Evolutionary conservation across 2,888 invertebrate genomes (phyloP).

Genomic region (Erebia palarica): DNA sequence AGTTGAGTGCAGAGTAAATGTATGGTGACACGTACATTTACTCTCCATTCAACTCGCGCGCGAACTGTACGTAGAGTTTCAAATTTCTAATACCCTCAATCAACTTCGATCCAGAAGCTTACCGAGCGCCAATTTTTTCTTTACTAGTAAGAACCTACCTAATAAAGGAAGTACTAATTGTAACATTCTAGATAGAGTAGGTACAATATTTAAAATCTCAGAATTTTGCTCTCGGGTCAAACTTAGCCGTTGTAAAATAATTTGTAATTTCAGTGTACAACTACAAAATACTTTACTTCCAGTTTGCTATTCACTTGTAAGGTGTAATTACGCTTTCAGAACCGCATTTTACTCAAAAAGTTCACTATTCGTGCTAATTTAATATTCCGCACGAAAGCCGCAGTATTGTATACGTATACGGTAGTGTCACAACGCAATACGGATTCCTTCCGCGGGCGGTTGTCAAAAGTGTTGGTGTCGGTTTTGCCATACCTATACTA

Average conservation of each 20-base stretch:
- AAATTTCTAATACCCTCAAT: no score
- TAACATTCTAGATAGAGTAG: no score
- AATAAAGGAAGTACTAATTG: no score
- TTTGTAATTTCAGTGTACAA: slow-evolving; percentile 13
- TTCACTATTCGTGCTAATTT: slow-evolving; percentile 16
- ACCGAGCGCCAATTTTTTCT: no score
- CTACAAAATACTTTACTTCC: background rate
- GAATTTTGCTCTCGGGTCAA: background rate
- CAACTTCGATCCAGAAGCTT: no score
- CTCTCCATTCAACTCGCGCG: no score
- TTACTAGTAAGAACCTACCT: no score
- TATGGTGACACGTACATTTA: no score
- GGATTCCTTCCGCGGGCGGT: background rate
- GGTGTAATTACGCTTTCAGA: slow-evolving; percentile 17
- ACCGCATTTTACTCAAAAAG: background rate
- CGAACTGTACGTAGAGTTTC: no score
- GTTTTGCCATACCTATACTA: no score
- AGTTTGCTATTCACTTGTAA: slow-evolving; percentile 8
- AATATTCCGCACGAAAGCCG: slow-evolving; percentile 1
- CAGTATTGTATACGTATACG: background rate
- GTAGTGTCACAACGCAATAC: slow-evolving; percentile 1
- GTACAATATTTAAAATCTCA: no score
- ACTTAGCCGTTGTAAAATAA: slow-evolving; percentile 3
- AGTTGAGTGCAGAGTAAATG: no score
- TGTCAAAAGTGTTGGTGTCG: background rate